Base-by-base conservation (phyloP, 2,113 vertebrate genomes). In the Xiphophorus maculatus region DNA sequence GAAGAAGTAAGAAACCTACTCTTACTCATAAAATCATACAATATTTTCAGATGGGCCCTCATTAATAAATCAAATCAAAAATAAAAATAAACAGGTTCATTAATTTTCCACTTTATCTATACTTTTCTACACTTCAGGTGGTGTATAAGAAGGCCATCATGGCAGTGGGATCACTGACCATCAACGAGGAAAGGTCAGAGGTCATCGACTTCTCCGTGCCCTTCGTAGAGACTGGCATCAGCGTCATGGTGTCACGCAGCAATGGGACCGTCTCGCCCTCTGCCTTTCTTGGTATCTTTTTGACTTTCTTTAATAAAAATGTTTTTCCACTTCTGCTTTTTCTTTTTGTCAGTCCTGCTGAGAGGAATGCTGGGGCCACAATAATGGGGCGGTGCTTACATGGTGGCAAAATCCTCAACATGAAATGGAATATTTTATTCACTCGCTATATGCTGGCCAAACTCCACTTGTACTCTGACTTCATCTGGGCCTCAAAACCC, bases 191-290 rank as follows among this genome's bases (percentile, higher is more conserved):
- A 78, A 96, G 98, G 77, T 98, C 97, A 0, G 97, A 97, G 81
- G 98, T 94, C 90, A 97, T 99, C 0, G 97, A 99, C 91, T 99
- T 99, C 77, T 99, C 98, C 0, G 98, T 99, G 77, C 98, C 98
- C 0, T 99, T 99, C 0, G 98, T 99, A 70, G 98, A 99, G 92
- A 99, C 98, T 0, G 98, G 98, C 63, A 99, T 99, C 90, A 99
- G 98, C 0, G 98, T 99, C 87, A 99, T 99, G 98, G 98, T 99
- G 79, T 98, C 98, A 5, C 96, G 98, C 42, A 99, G 97, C 93
- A 99, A 99, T 0, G 98, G 98, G 84, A 99, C 97, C 0, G 98
- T 99, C 33, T 99, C 98, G 0, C 98, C 98, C 0, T 99, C 98
- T 17, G 97, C 98, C 82, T 99, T 99, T 82, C 95, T 99, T 77